phyloP scores from a whole-genome alignment of 92 coral and sea anemone species.

The Phenganax stokvisi region DNA sequence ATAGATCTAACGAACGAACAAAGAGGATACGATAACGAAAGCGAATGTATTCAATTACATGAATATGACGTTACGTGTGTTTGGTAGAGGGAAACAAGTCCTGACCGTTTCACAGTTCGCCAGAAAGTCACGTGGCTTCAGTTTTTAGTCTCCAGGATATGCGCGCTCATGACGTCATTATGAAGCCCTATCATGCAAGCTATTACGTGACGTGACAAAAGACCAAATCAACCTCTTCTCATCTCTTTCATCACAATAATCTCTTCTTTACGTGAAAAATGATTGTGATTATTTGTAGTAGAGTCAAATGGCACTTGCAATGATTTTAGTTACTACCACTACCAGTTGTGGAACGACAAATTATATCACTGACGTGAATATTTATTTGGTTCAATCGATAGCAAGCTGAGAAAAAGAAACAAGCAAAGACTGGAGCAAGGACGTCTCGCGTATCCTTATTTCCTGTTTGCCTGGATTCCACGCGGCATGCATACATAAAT shows the following conservation, averaged over 20 bases:
- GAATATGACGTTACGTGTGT: no score
- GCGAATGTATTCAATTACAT: no score
- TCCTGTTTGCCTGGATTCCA: slow-evolving; percentile 56
- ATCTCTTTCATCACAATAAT: no score
- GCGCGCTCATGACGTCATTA: not conserved
- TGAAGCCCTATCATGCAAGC: not conserved
- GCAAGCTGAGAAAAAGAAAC: slow-evolving; percentile 34
- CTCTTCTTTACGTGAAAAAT: not conserved
- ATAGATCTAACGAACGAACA: no score
- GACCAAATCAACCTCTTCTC: not conserved
- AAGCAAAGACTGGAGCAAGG: slow-evolving; percentile 29
- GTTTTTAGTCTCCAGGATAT: slow-evolving; percentile 5
- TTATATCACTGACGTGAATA: slow-evolving; percentile 12
- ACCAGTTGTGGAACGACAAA: slow-evolving; percentile 29
- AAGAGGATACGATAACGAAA: no score
- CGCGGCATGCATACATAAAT: slow-evolving; percentile 51
- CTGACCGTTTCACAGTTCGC: slow-evolving; percentile 3
- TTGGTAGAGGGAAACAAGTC: no score
- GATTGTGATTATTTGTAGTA: not conserved
- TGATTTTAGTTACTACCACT: slow-evolving; percentile 52
- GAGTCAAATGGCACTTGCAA: slow-evolving; percentile 43
- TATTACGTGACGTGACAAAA: not conserved
- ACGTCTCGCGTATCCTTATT: slow-evolving; percentile 53
- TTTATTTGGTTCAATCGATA: slow-evolving; percentile 31
- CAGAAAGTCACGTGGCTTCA: slow-evolving; percentile 40